Evolutionary conservation across 2,888 invertebrate species (phyloP).

Genomic region (Drosophila diplacantha): DNA sequence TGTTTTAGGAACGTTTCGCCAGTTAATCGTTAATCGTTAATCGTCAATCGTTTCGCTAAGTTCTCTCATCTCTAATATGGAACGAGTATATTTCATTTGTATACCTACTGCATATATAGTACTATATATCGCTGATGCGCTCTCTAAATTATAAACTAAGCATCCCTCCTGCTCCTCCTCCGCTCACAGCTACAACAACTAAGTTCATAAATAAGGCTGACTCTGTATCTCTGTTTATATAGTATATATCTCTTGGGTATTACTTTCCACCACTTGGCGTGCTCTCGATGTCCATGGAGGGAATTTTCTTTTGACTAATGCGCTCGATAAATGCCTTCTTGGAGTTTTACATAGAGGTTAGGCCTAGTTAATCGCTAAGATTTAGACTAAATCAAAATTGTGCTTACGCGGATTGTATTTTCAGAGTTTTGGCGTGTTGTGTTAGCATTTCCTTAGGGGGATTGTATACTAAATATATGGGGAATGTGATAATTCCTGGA

Average conservation of each 20-base stretch:
- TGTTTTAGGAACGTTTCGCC: conserved; percentile 64
- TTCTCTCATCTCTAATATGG: conserved; percentile 43
- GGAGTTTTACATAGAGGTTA: conserved; percentile 43
- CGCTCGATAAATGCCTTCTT: conserved; percentile 58
- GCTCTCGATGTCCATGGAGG: conserved; percentile 55
- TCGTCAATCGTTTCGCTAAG: conserved; percentile 30
- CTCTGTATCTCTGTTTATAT: conserved; percentile 27
- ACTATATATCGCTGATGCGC: conserved; percentile 53
- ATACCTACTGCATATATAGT: conserved; percentile 31
- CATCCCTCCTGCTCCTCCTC: conserved; percentile 40
- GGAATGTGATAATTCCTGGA: conserved; percentile 41
- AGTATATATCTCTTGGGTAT: conserved; percentile 21
- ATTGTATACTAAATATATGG: conserved; percentile 1
- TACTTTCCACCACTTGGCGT: conserved; percentile 33
- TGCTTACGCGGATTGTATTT: conserved; percentile 66
- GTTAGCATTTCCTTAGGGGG: conserved; percentile 43
- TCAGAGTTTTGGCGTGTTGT: conserved; percentile 55
- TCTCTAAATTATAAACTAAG: conserved; percentile 66
- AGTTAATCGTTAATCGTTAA: conserved; percentile 9
- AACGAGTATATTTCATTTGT: conserved; percentile 41
- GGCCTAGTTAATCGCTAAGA: conserved; percentile 59
- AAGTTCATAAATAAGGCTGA: conserved; percentile 70
- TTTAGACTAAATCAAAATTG: conserved; percentile 69
- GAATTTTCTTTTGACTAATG: conserved; percentile 53
- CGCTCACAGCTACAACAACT: conserved; percentile 59